A percentile compares a stretch with the other conserved stretches of the same genome.
These are phyloP conservation scores for Pararge aegeria DNA, from an alignment of 1,140 invertebrate species.

Conservation along the genomic window DNA sequence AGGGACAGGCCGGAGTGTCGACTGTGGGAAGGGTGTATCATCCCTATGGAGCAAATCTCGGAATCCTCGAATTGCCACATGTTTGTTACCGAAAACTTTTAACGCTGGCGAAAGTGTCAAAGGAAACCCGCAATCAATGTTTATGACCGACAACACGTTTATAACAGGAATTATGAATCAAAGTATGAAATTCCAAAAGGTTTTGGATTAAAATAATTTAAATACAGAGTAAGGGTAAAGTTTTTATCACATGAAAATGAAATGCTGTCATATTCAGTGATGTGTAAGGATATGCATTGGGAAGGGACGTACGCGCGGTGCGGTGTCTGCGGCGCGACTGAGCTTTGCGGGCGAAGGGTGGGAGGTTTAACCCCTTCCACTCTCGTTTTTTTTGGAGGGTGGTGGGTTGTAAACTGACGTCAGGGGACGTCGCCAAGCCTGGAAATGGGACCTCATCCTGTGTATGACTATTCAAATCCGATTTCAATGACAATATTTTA, in stretches of 20 bases:
- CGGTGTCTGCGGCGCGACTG: conserved; percentile 60
- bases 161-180: not conserved
- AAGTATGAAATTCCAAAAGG: not conserved
- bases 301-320: conserved; percentile 39
- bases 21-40: conserved; percentile 84
- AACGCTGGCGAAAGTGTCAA: conserved; percentile 18
- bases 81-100: conserved; percentile 25
- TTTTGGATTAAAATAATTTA: conserved; percentile 3
- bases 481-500: conserved; percentile 11
- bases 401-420: conserved; percentile 46
- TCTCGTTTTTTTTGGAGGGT: conserved; percentile 40
- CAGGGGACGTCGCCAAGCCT: conserved; percentile 33
- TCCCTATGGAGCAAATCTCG: conserved; percentile 87
- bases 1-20: conserved; percentile 82
- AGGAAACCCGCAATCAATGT: conserved; percentile 14
- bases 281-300: conserved; percentile 37
- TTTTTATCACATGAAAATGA: conserved; percentile 46
- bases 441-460: conserved; percentile 33
- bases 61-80: conserved; percentile 82
- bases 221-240: conserved; percentile 7
- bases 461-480: conserved; percentile 28
- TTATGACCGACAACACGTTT: conserved; percentile 10
- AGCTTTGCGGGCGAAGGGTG: conserved; percentile 27
- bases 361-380: conserved; percentile 24
- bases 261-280: conserved; percentile 52